phyloP scores from a whole-genome alignment of 2,797 vertebrate species.

The Dryobates pubescens region DNA sequence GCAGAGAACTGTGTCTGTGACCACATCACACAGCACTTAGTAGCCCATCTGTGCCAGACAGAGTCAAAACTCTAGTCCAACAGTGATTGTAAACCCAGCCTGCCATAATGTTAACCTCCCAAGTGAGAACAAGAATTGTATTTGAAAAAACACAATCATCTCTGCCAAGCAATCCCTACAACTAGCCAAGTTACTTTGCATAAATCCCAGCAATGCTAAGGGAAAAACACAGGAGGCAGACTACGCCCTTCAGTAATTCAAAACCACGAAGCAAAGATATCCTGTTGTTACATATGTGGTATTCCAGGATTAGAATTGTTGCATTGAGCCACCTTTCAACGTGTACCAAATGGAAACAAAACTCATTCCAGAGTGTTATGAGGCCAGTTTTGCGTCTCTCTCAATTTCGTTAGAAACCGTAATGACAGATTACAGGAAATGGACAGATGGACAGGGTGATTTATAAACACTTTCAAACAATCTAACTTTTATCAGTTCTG shows the following conservation, averaged over 20 bases:
- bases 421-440: slow-evolving; percentile 75
- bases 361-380: background rate
- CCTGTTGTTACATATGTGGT: background rate
- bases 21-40: background rate
- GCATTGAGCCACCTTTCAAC: slow-evolving; percentile 54
- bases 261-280: slow-evolving; percentile 63
- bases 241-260: slow-evolving; percentile 56
- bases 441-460: slow-evolving; percentile 57
- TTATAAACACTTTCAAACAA: slow-evolving; percentile 73
- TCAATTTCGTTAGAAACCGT: slow-evolving; percentile 60
- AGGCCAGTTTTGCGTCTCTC: slow-evolving; percentile 66
- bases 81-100: background rate
- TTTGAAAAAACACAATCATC: background rate
- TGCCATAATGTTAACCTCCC: background rate
- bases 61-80: background rate
- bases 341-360: slow-evolving; percentile 44
- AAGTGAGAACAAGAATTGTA: background rate
- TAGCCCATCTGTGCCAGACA: background rate
- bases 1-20: background rate
- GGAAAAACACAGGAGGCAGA: background rate
- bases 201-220: slow-evolving; percentile 6
- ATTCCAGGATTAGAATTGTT: slow-evolving; percentile 56
- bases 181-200: slow-evolving; percentile 14
- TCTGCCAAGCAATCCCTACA: slow-evolving; percentile 37
- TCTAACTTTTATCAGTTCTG: slow-evolving; percentile 71